A percentile compares a stretch with the other conserved stretches of the same genome.
phyloP scores from a whole-genome alignment of 2,888 invertebrate species.

The Ichneumon xanthorius region DNA sequence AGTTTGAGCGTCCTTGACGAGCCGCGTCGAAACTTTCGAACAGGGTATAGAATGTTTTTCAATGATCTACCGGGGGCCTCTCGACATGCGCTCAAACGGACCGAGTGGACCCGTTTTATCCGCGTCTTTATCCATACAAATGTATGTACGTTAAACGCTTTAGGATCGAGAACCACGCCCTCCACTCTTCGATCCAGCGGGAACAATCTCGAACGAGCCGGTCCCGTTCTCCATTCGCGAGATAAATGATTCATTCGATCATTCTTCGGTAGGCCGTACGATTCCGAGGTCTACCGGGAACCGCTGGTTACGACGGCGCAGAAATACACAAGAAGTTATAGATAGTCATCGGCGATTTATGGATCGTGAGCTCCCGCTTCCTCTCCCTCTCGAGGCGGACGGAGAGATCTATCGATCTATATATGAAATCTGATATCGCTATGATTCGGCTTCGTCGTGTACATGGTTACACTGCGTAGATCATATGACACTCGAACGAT shows the following conservation, averaged over 20 bases:
- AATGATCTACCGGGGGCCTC: background rate
- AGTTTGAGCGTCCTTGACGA: conserved; percentile 56
- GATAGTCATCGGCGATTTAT: conserved; percentile 33
- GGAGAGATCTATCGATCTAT: conserved; percentile 40
- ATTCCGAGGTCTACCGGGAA: background rate
- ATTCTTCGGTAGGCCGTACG: background rate
- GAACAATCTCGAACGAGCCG: conserved; percentile 47
- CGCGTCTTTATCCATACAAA: conserved; percentile 4
- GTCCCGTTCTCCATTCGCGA: conserved; percentile 31
- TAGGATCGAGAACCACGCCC: conserved; percentile 43
- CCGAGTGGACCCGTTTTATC: conserved; percentile 3
- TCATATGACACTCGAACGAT: conserved; percentile 4
- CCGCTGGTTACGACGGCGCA: background rate
- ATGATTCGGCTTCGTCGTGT: conserved; percentile 27
- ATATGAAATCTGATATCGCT: conserved; percentile 32
- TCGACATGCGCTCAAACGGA: background rate
- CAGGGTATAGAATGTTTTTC: conserved; percentile 10
- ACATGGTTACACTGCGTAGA: background rate
- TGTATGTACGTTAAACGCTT: background rate
- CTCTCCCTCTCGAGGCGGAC: background rate
- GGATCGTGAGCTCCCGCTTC: conserved; percentile 4
- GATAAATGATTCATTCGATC: conserved; percentile 49
- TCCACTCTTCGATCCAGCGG: conserved; percentile 20
- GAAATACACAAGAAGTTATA: background rate
- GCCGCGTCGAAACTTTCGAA: conserved; percentile 56